Base-by-base conservation (phyloP, 2,113 vertebrate species). In the Notechis scutatus region DNA sequence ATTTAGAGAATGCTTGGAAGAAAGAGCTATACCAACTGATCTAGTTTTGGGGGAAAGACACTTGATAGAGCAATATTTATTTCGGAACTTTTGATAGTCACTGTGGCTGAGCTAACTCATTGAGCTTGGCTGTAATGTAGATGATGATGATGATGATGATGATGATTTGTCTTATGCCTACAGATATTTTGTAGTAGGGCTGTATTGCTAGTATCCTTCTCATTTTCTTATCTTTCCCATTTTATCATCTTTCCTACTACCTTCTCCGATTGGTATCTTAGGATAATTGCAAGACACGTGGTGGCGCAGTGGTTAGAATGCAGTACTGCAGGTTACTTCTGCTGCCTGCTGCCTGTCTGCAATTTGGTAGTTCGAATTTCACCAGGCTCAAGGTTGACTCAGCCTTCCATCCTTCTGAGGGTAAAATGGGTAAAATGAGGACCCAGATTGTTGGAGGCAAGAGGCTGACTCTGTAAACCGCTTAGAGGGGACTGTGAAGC, bases 31-130 rank as follows among this genome's bases (percentile, higher is more conserved):
- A 56, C 6, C 14, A 61, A 29, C 87, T 91, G 45, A 45, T 86
- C 0, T n/a, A 0, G 0, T 0, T 47, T 0, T 86, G 1, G 7
- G 34, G 42, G 11, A 5, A 50, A n/a, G 29, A 88, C 94, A 23
- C 20, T 34, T 89, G 29, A 42, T 34, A 24, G 12, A 45, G 0
- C 55, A 74, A 0, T 39, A 39, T 0, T 91, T 57, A 5, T 88
- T 94, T 39, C 21, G 86, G n/a, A 88, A 93, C 55, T 34, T 24
- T 15, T 81, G 34, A 42, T 39, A 81, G 2, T 81, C 74, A 39
- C 18, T 81, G 7, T 39, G 34, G 15, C 34, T 39, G 18, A 42
- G 6, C 18, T 81, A 81, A 81, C 34, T 20, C 69, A 20, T 81
- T 81, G 69, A 81, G 15, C 69, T 81, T 81, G 69, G 18, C 74